Percentiles rank a stretch among this genome's conserved stretches.
Conservation (phyloP, 2,888 invertebrate genomes). For the Melanostoma mellinum region DNA sequence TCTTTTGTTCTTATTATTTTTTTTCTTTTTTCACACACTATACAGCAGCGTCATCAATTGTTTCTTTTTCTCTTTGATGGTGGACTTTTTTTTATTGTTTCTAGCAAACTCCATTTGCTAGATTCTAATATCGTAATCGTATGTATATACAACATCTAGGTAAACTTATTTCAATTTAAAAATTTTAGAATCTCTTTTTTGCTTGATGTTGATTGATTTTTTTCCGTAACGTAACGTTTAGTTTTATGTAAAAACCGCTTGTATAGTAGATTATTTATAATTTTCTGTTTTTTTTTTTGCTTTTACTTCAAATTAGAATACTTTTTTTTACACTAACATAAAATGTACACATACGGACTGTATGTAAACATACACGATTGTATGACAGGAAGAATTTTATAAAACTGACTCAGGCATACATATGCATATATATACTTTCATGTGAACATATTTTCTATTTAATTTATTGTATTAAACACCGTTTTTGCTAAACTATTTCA, state of each 20-base stretch:
- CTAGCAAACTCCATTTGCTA: too few relatives aligned
- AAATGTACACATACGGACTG: conserved; percentile 13
- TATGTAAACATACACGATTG: neutral
- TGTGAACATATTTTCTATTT: conserved; percentile 36
- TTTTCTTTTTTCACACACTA: neutral
- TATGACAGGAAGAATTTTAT: too few relatives aligned
- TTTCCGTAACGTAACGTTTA: neutral
- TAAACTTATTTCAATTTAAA: conserved; percentile 11
- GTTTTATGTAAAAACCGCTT: too few relatives aligned
- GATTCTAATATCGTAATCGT: too few relatives aligned
- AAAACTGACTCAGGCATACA: conserved; percentile 75
- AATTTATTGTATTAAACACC: conserved; percentile 52
- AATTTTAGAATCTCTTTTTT: conserved; percentile 50
- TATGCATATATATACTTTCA: conserved; percentile 73
- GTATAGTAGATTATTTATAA: neutral
- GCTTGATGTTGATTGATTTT: conserved; percentile 24
- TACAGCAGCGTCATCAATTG: conserved; percentile 1
- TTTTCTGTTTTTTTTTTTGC: too few relatives aligned
- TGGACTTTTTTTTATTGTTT: conserved; percentile 18
- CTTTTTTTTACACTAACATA: neutral
- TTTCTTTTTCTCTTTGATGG: conserved; percentile 1
- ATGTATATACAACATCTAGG: too few relatives aligned
- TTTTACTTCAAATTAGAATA: too few relatives aligned
- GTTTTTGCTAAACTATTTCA: conserved; percentile 44
- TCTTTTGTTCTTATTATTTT: neutral